phyloP scores from a whole-genome alignment of 2,797 vertebrate species.

The Hylomyscus alleni region DNA sequence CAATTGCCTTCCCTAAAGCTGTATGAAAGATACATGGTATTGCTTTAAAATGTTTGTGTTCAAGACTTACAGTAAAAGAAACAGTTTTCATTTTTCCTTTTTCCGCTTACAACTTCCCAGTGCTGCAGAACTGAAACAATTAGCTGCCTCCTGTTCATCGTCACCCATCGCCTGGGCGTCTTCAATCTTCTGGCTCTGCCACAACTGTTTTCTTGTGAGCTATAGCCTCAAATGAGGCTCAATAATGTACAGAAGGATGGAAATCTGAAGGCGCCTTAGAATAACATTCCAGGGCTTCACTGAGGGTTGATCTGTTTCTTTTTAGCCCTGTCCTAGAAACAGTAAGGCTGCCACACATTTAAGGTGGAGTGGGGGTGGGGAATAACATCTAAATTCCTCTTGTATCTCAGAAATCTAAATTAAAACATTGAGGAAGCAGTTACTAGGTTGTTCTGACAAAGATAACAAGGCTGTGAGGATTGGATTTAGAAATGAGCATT shows the following conservation, averaged over 20 bases:
- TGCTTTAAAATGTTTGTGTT: conserved; percentile 54
- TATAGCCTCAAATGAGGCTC: background rate
- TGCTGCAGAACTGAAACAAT: conserved; percentile 71
- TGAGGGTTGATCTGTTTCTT: conserved; percentile 72
- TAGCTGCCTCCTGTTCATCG: conserved; percentile 75
- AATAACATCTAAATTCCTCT: conserved; percentile 78
- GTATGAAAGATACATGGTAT: conserved; percentile 67
- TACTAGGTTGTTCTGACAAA: conserved; percentile 82
- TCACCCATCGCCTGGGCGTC: conserved; percentile 49
- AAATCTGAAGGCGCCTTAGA: conserved; percentile 67
- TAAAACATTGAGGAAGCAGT: conserved; percentile 81
- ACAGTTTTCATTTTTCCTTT: conserved; percentile 66
- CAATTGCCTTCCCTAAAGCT: conserved; percentile 26
- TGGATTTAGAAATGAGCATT: conserved; percentile 81
- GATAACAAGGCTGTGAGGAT: conserved; percentile 79
- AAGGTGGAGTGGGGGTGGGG: conserved; percentile 57
- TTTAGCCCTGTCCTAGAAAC: conserved; percentile 77
- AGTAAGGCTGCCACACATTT: conserved; percentile 43
- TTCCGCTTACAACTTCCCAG: conserved; percentile 10
- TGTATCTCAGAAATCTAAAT: conserved; percentile 82
- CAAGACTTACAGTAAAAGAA: conserved; percentile 65
- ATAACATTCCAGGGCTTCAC: conserved; percentile 49
- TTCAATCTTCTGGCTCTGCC: background rate
- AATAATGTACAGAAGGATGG: background rate
- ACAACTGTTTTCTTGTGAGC: conserved; percentile 19